Evolutionary conservation across 1,140 invertebrate species (phyloP).

Genomic region (Nephila pilipes): DNA sequence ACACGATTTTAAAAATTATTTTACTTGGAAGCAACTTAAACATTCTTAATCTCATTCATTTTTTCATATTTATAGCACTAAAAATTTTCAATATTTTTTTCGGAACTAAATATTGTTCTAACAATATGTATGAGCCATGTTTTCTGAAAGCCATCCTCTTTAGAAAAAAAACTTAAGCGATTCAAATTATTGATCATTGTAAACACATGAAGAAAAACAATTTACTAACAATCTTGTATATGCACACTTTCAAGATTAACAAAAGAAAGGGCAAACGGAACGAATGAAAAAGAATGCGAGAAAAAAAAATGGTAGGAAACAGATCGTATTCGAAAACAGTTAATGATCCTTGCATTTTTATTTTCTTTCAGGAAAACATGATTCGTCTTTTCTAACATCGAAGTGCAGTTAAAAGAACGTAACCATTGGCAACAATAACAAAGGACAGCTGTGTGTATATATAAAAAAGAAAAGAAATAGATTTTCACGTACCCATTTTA

Average conservation of each 20-base stretch:
- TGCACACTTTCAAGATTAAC: not conserved
- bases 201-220: too few species aligned
- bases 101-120: too few species aligned
- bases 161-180: too few species aligned
- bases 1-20: too few species aligned
- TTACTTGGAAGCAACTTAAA: too few species aligned
- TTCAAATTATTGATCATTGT: too few species aligned
- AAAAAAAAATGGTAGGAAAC: not conserved
- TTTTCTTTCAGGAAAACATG: not conserved
- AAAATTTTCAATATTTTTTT: too few species aligned
- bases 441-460: not conserved
- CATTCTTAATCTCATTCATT: too few species aligned
- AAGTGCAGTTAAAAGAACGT: constrained; percentile 14
- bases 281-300: not conserved
- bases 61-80: too few species aligned
- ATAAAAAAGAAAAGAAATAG: not conserved
- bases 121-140: too few species aligned
- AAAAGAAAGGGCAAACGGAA: not conserved
- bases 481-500: not conserved
- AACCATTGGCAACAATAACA: constrained; percentile 7
- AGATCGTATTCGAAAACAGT: not conserved
- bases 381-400: not conserved
- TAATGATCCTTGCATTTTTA: constrained; percentile 38
- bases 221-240: not conserved
- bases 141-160: too few species aligned